Evolutionary conservation across 92 coral and sea anemone species (phyloP).

Genomic region (Epizoanthus stellaris): DNA sequence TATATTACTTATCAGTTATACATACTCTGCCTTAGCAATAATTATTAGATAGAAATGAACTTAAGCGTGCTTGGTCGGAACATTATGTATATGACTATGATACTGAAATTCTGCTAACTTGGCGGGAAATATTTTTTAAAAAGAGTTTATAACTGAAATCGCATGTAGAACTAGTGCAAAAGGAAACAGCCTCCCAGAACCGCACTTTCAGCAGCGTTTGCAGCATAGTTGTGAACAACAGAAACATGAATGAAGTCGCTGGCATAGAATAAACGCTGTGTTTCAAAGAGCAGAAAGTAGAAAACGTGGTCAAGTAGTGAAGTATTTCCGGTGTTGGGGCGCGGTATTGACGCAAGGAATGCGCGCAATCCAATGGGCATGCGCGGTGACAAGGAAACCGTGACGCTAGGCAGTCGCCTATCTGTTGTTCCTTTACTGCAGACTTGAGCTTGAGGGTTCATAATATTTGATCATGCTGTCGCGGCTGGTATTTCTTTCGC

Average conservation of each 20-base stretch:
- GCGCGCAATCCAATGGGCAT: slow-evolving; percentile 27
- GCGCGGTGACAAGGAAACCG: slow-evolving; percentile 50
- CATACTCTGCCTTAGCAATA: slow-evolving; percentile 10
- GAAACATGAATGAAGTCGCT: background rate
- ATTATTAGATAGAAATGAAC: background rate
- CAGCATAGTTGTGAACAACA: background rate
- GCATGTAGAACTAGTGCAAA: background rate
- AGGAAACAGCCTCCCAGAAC: background rate
- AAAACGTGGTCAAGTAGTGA: background rate
- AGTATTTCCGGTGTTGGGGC: slow-evolving; percentile 36
- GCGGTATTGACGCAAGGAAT: slow-evolving; percentile 34
- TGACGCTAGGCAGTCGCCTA: slow-evolving; percentile 19
- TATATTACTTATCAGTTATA: background rate
- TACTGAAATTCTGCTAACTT: too few relatives aligned
- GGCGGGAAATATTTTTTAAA: background rate
- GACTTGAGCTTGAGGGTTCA: background rate
- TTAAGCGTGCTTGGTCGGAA: background rate
- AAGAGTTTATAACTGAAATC: background rate
- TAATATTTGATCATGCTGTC: slow-evolving; percentile 18
- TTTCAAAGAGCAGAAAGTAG: too few relatives aligned
- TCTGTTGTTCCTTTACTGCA: slow-evolving; percentile 29
- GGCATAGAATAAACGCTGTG: background rate
- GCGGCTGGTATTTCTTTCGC: slow-evolving; percentile 15
- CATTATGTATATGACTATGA: too few relatives aligned
- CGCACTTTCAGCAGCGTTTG: background rate